A percentile compares a stretch with the other conserved stretches of the same genome.
Conservation (phyloP, 2,888 invertebrate species). For the Anticlea derivata region DNA sequence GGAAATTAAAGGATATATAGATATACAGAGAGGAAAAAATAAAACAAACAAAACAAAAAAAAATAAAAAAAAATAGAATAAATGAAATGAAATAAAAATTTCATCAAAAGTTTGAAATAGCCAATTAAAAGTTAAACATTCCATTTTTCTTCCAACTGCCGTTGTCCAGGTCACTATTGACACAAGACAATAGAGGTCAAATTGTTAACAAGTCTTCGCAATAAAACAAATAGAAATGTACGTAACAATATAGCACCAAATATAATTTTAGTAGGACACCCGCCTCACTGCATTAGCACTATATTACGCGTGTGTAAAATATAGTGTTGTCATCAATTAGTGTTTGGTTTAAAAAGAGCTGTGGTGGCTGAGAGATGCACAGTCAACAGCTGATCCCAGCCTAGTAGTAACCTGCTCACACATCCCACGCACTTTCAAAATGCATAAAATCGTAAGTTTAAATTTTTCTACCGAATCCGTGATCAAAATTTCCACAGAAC, state of each 20-base stretch:
- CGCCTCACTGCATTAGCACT: constrained; percentile 70
- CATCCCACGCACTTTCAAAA: constrained; percentile 46
- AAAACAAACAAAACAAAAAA: no score
- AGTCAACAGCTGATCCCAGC: constrained; percentile 52
- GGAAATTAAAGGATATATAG: no score
- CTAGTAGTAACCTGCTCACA: constrained; percentile 41
- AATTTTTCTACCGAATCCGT: not conserved
- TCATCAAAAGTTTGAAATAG: no score
- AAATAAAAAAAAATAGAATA: no score
- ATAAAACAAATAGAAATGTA: constrained; percentile 48
- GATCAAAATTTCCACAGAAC: no score
- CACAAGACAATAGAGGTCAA: constrained; percentile 14
- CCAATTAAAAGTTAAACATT: no score
- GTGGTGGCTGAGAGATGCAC: constrained; percentile 41
- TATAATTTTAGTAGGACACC: constrained; percentile 50
- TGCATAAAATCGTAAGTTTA: constrained; percentile 66
- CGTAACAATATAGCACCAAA: constrained; percentile 48
- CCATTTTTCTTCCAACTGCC: no score
- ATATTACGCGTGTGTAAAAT: constrained; percentile 51
- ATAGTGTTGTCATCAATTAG: constrained; percentile 66
- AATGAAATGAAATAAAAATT: no score
- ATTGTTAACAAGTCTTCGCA: constrained; percentile 35
- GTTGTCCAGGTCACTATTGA: not conserved
- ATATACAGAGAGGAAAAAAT: no score
- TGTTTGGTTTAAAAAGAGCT: constrained; percentile 58